Evolutionary conservation across 2,888 invertebrate genomes (phyloP), one percentile per base, ranked within the genome.

Genomic region (Acheta domesticus): DNA sequence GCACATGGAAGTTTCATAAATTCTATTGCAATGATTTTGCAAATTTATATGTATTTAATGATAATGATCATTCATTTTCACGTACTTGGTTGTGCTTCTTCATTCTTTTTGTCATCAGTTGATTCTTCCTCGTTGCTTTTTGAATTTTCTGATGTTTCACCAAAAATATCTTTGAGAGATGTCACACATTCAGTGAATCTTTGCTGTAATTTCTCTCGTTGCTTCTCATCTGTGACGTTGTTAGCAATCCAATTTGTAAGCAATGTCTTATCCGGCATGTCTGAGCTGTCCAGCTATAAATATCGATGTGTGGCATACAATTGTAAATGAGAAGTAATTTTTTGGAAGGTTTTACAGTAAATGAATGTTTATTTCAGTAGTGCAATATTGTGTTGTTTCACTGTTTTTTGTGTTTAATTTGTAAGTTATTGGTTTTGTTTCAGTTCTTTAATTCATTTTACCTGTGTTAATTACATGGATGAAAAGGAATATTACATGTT

Each of bases 321-420:
- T 62, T 62, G 62, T 62, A 62, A n/a, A 62, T 62, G n/a, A 62
- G 36, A 62, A 62, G 14, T 62, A 62, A 62, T 1, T 23, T 12
- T 62, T 62, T 62, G 16, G n/a, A 16, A 62, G 16, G 62, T 36
- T 36, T 23, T 36, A 8, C 8, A 36, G 36, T 36, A 36, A 36
- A 36, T 36, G 8, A 36, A 36, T 36, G 36, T 36, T 36, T 36
- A 36, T 36, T 62, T 14, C 12, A 19, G 11, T 62, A 19, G 62
- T 62, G 62, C 62, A 62, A 62, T 62, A 62, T 62, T 62, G 62
- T 62, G 62, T n/a, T 62, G 14, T 62, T 62, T 62, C n/a, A 62
- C n/a, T 62, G 36, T 23, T 36, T 36, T 36, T 36, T 36, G 36
- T 36, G 36, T 36, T 36, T 36, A 36, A 36, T 36, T 36, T 8